Conservation (phyloP, 2,797 vertebrate species). For the Philypnodon macrostomus region DNA sequence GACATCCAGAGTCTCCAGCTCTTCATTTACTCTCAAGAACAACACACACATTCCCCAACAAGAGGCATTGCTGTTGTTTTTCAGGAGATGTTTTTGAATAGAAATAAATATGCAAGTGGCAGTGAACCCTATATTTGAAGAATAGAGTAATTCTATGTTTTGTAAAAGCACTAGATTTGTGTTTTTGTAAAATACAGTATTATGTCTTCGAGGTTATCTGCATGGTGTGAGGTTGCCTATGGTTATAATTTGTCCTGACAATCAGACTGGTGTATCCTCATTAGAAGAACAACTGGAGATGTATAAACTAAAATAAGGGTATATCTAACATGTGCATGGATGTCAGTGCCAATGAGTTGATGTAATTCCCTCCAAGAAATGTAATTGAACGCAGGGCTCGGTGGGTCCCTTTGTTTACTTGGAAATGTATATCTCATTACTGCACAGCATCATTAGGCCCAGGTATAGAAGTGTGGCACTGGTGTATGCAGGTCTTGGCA, state of each 20-base stretch:
- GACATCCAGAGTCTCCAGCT: too few species aligned
- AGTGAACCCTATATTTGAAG: too few species aligned
- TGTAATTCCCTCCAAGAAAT: constrained; percentile 7
- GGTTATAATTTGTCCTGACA: constrained; percentile 11
- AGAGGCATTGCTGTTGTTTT: too few species aligned
- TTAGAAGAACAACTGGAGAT: constrained; percentile 7
- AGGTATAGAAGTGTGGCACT: constrained; percentile 23
- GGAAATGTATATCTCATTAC: constrained; percentile 23
- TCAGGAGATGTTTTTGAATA: too few species aligned
- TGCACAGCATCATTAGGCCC: constrained; percentile 19
- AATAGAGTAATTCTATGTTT: too few species aligned
- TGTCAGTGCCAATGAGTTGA: constrained; percentile 8
- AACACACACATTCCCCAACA: too few species aligned
- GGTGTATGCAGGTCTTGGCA: constrained; percentile 26
- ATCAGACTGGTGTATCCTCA: constrained; percentile 4
- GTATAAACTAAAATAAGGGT: constrained; percentile 1
- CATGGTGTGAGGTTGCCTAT: neutral
- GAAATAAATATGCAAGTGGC: too few species aligned
- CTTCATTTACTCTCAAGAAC: too few species aligned
- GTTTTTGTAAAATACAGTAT: neutral
- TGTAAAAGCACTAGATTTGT: too few species aligned
- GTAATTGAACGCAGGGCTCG: constrained; percentile 2
- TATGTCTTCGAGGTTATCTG: neutral
- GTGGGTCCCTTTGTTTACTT: constrained; percentile 17
- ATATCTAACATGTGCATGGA: neutral